These are phyloP conservation scores for Ptychochromis oligacanthus DNA, from an alignment of 2,113 vertebrate species.

Conservation along the genomic window DNA sequence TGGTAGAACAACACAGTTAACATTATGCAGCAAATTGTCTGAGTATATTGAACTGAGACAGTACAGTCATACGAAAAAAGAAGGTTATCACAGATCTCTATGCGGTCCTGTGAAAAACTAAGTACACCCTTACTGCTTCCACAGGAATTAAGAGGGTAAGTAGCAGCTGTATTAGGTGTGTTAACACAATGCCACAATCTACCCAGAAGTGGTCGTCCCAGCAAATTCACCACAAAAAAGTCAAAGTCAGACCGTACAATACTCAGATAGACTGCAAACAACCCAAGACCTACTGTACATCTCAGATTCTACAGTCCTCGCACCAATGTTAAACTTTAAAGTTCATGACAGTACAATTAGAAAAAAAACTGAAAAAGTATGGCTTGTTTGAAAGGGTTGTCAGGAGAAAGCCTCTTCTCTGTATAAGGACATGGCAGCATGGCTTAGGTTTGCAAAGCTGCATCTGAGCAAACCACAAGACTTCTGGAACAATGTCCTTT, in stretches of 20 bases:
- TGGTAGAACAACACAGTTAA: too few relatives aligned
- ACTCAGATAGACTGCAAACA: background rate
- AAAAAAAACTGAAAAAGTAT: background rate
- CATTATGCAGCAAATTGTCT: too few relatives aligned
- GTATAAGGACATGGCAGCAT: background rate
- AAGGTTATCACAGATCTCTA: background rate
- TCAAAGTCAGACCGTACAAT: background rate
- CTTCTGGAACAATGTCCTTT: background rate
- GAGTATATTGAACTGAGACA: too few relatives aligned
- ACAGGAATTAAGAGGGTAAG: background rate
- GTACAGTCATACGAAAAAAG: too few relatives aligned
- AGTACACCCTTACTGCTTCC: background rate
- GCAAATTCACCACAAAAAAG: background rate
- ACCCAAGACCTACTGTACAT: background rate
- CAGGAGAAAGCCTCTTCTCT: background rate
- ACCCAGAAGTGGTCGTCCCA: background rate
- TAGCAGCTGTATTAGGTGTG: background rate
- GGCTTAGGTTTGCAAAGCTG: background rate
- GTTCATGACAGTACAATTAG: background rate
- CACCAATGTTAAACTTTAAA: background rate
- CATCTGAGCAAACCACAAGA: background rate
- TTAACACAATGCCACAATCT: background rate
- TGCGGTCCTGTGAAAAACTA: background rate
- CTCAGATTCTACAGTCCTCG: background rate
- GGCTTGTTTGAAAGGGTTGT: background rate